phyloP scores from a whole-genome alignment of 1,140 invertebrate genomes.

The Muscidifurax raptorellus region DNA sequence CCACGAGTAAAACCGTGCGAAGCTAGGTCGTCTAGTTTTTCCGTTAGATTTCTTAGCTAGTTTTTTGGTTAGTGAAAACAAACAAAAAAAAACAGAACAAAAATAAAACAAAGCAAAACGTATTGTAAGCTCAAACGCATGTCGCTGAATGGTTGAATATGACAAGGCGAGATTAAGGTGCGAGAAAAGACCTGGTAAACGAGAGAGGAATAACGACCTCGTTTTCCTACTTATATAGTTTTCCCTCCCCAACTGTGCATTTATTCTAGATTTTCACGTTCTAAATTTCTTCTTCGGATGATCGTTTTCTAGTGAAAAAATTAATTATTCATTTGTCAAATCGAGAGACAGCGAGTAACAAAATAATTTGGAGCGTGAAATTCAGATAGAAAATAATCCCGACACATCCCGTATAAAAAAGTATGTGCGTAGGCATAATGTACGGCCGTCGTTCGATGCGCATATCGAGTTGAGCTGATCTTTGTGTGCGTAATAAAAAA shows the following conservation, averaged over 20 bases:
- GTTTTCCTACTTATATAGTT: not conserved
- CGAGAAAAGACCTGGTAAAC: not conserved
- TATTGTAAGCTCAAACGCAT: conserved; percentile 24
- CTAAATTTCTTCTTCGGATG: not conserved
- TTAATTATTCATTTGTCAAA: not conserved
- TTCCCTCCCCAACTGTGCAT: not conserved
- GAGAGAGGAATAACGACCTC: not conserved
- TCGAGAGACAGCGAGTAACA: not conserved
- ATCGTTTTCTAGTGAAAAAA: not conserved
- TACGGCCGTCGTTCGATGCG: conserved; percentile 20
- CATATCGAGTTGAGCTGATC: conserved; percentile 28
- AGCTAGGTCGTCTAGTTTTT: conserved; percentile 49
- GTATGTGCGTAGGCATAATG: not conserved
- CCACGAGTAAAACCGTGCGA: conserved; percentile 38
- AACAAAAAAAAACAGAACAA: not conserved
- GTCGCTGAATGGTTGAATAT: not conserved
- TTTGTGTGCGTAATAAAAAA: conserved; percentile 20
- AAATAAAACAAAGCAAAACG: conserved; percentile 24
- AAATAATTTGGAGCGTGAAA: conserved; percentile 15
- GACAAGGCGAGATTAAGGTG: not conserved
- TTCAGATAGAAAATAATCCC: not conserved
- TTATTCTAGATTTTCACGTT: conserved; percentile 10
- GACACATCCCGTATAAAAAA: not conserved
- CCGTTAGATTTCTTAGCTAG: conserved; percentile 44
- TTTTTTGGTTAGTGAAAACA: conserved; percentile 40